These are phyloP conservation scores for Campoplex nolae DNA, from an alignment of 2,888 invertebrate species.

Conservation along the genomic window DNA sequence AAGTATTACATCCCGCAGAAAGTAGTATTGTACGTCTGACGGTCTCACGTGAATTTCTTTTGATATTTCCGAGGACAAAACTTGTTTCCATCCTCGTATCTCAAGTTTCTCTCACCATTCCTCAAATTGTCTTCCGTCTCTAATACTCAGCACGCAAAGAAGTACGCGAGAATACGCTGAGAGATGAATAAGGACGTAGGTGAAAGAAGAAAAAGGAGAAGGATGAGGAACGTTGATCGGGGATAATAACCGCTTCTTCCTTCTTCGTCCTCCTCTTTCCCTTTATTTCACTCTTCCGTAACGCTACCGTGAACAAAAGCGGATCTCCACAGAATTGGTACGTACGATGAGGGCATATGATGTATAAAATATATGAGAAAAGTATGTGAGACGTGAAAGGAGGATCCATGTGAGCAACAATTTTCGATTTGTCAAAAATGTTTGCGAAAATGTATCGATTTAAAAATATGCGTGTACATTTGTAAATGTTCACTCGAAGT, in stretches of 20 bases:
- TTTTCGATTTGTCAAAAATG: background rate
- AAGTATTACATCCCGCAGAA: slow-evolving; percentile 10
- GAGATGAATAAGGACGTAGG: background rate
- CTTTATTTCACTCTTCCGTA: slow-evolving; percentile 27
- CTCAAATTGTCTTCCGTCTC: slow-evolving; percentile 38
- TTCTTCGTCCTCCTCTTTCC: background rate
- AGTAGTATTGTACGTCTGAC: slow-evolving; percentile 6
- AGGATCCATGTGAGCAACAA: background rate
- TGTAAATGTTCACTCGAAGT: background rate
- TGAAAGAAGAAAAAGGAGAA: slow-evolving; percentile 21
- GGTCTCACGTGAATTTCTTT: slow-evolving; percentile 42
- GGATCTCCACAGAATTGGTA: slow-evolving; percentile 38
- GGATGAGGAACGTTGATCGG: slow-evolving; percentile 58
- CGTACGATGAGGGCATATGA: slow-evolving; percentile 1
- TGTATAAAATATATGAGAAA: background rate
- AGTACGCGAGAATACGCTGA: background rate
- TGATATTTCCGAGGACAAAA: slow-evolving; percentile 27
- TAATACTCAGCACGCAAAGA: slow-evolving; percentile 26
- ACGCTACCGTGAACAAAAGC: slow-evolving; percentile 37
- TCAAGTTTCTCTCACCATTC: slow-evolving; percentile 22
- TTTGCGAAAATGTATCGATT: background rate
- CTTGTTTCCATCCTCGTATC: slow-evolving; percentile 25
- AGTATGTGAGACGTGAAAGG: background rate
- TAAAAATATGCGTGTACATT: background rate
- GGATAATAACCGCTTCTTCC: slow-evolving; percentile 60